Evolutionary conservation across 2,113 vertebrate genomes (phyloP).

Genomic region (Cervus canadensis): DNA sequence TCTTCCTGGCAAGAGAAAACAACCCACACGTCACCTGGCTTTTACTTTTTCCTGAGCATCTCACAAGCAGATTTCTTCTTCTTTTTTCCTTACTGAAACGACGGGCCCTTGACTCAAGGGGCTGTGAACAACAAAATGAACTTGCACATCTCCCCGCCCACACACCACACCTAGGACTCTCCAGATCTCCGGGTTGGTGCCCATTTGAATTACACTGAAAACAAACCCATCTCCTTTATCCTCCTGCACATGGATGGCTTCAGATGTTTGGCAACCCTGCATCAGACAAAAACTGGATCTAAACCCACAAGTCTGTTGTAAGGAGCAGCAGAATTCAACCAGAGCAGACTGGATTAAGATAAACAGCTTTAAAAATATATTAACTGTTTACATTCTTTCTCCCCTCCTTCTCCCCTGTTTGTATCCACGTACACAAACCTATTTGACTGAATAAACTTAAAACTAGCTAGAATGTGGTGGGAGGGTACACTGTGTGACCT

Average conservation of each 20-base stretch:
- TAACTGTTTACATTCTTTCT: slow-evolving; percentile 12
- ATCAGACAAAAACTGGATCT: not conserved
- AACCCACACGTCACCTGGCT: not conserved
- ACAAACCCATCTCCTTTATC: not conserved
- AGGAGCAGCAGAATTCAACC: slow-evolving; percentile 20
- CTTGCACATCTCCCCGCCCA: not conserved
- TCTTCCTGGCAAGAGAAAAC: slow-evolving; percentile 16
- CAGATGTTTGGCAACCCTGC: not conserved
- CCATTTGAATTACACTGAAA: not conserved
- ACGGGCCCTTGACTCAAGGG: not conserved
- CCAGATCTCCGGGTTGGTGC: not conserved
- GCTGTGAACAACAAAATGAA: not conserved
- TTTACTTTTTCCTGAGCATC: not conserved
- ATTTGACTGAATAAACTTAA: not conserved
- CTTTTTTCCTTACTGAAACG: not conserved
- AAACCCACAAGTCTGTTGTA: not conserved
- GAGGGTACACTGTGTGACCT: not conserved
- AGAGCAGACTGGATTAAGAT: not conserved
- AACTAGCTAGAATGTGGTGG: not conserved
- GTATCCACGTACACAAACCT: not conserved
- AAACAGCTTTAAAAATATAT: slow-evolving; percentile 5
- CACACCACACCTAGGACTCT: too few relatives aligned
- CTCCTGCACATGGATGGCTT: not conserved
- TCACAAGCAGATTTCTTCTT: slow-evolving; percentile 12
- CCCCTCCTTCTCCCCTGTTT: not conserved